Evolutionary conservation across 2,888 invertebrate genomes (phyloP), one percentile per base, ranked within the genome.

Genomic region (Rhynchonema sp.): DNA sequence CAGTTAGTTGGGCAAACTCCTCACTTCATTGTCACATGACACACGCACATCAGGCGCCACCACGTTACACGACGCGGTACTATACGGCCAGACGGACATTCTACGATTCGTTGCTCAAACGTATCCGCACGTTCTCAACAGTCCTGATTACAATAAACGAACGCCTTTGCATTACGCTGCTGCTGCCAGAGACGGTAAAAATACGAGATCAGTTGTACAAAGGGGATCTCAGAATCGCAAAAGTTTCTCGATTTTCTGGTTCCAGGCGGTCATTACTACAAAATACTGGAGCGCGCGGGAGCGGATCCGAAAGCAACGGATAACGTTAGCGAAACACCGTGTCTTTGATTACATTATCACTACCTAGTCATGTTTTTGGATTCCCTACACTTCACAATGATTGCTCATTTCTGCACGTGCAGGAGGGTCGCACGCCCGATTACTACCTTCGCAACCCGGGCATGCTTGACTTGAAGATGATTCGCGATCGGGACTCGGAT

Each of bases 131-230:
- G 88, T 89, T 22, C 79, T 86, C 56, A 83, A 84, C 63, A 83
- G 73, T 3, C 74, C 74, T 1, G 74, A 75, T 59, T 75, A 74
- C 69, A 86, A 88, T 62, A 88, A 88, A 27, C 80, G 87, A 65
- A 87, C 87, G 0, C 84, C 91, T 0, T 76, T 91, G 56, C 90
- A 91, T 75, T 91, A 87, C 75, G 85, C 89, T 0, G 86, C 87
- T 1, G 80, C 84, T 22, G 67, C 72, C n/a, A 84, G 84, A 72
- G 87, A 87, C 68, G 84, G 84, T 30, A 17, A 23, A n/a, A n/a
- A n/a, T n/a, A n/a, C n/a, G n/a, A n/a, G n/a, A n/a, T n/a, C n/a
- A n/a, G n/a, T n/a, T n/a, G n/a, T n/a, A n/a, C n/a, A n/a, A n/a
- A n/a, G n/a, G n/a, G n/a, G n/a, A n/a, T n/a, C n/a, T n/a, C n/a